Conservation (phyloP, 2,797 vertebrate species). For the Tiaroga cobitis region DNA sequence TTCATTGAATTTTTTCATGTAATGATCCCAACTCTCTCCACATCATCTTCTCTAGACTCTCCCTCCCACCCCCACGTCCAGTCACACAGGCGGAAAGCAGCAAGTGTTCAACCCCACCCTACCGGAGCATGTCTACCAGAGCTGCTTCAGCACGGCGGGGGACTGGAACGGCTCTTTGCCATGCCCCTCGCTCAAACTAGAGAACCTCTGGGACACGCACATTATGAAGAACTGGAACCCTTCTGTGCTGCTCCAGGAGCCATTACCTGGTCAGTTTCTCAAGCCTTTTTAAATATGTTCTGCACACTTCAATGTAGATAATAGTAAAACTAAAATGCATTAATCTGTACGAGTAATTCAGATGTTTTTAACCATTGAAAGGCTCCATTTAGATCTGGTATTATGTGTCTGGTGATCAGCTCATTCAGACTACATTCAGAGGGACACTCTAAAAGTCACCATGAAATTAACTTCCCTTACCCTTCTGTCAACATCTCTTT, state of each 20-base stretch:
- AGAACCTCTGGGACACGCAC: slow-evolving; percentile 96
- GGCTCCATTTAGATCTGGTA: not conserved
- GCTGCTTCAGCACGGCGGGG: slow-evolving; percentile 89
- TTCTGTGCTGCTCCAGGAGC: slow-evolving; percentile 91
- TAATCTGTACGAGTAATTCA: not conserved
- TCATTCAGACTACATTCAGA: not conserved
- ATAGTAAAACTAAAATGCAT: too few species aligned
- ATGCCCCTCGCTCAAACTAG: slow-evolving; percentile 89
- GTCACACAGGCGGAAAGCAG: slow-evolving; percentile 90
- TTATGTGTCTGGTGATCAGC: not conserved
- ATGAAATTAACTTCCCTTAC: not conserved
- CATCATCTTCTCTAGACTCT: slow-evolving; percentile 78
- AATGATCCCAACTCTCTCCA: slow-evolving; percentile 10
- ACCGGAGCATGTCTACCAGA: slow-evolving; percentile 95
- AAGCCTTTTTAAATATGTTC: not conserved
- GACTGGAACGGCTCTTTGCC: slow-evolving; percentile 94
- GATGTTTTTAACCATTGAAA: not conserved
- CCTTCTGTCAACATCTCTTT: not conserved
- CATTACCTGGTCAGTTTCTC: slow-evolving; percentile 86
- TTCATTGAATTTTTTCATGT: not conserved
- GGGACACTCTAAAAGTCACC: not conserved
- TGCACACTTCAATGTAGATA: not conserved
- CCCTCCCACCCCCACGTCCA: slow-evolving; percentile 87
- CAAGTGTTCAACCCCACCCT: slow-evolving; percentile 92
- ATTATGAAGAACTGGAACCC: slow-evolving; percentile 98